These are phyloP conservation scores for Chaenodraco wilsoni DNA, from an alignment of 2,797 vertebrate species.

Conservation along the genomic window DNA sequence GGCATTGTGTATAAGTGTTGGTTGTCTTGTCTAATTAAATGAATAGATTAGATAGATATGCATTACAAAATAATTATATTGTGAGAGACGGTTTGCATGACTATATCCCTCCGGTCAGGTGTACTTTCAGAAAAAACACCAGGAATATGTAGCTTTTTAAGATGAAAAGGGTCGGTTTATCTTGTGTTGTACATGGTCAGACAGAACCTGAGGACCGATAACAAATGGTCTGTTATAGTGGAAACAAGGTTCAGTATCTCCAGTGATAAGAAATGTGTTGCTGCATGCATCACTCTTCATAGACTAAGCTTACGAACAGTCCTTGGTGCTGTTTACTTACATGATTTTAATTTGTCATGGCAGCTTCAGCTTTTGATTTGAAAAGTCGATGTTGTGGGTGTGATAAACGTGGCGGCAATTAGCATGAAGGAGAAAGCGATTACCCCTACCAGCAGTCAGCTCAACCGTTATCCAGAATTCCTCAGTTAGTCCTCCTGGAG, in stretches of 20 bases:
- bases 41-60: neutral
- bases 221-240: neutral
- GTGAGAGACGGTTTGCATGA: neutral
- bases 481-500: slow-evolving; percentile 57
- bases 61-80: neutral
- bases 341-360: neutral
- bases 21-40: neutral
- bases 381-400: slow-evolving; percentile 34
- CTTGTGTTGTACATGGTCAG: neutral
- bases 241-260: neutral
- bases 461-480: slow-evolving; percentile 76
- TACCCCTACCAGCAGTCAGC: slow-evolving; percentile 45
- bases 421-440: slow-evolving; percentile 22
- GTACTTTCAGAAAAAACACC: neutral
- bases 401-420: neutral
- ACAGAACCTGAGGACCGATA: neutral
- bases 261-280: neutral
- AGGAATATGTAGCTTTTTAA: slow-evolving; percentile 6
- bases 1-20: neutral
- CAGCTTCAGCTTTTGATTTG: slow-evolving; percentile 25
- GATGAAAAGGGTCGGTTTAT: neutral
- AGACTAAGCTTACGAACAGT: neutral
- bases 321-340: neutral
- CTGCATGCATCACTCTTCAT: neutral
- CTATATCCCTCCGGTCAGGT: neutral